Base-by-base conservation (phyloP, 2,888 invertebrate species). In the Holacanthella duospinosa region DNA sequence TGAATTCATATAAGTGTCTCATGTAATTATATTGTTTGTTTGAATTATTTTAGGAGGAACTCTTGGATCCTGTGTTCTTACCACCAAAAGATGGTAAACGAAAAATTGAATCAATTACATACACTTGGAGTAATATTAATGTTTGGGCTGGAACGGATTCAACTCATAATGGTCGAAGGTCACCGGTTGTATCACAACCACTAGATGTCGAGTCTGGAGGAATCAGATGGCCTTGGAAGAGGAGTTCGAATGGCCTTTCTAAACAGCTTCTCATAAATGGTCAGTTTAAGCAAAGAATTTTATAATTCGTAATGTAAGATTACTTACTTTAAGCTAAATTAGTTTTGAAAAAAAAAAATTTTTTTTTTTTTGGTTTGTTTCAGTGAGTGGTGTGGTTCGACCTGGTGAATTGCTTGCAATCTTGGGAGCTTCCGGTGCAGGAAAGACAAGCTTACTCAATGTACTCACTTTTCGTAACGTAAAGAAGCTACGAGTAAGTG, bases 391-490 rank as follows among this genome's bases (percentile, higher is more conserved):
- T 1, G 83, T 87, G 1, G 92, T 91, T 0, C 84, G 86, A 75
- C 89, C 92, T 0, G 92, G 92, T 0, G 91, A 93, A 75, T 78
- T 93, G 28, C 79, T 93, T 55, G 91, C 91, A 1, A 86, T 93
- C 57, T 85, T 93, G 85, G 93, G 93, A 0, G 72, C 75, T 28
- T 89, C 89, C 29, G 95, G 95, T 0, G 92, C 94, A 0, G 95
- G 95, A 1, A 96, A 96, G 80, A 94, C 95, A 0, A 95, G 94
- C 0, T 82, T 96, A 2, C 80, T 96, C 63, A 95, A 96, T 77
- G 85, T 91, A 0, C 77, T 96, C 67, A 93, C 92, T 4, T 89
- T 88, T 77, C 83, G 90, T 27, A 86, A 87, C 0, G 80, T 82
- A 43, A 85, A 85, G 1, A 73, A 74, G 61, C 82, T 89, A 1